These are phyloP conservation scores for Drosophila arizonae DNA, from an alignment of 1,140 invertebrate species.

Conservation along the genomic window DNA sequence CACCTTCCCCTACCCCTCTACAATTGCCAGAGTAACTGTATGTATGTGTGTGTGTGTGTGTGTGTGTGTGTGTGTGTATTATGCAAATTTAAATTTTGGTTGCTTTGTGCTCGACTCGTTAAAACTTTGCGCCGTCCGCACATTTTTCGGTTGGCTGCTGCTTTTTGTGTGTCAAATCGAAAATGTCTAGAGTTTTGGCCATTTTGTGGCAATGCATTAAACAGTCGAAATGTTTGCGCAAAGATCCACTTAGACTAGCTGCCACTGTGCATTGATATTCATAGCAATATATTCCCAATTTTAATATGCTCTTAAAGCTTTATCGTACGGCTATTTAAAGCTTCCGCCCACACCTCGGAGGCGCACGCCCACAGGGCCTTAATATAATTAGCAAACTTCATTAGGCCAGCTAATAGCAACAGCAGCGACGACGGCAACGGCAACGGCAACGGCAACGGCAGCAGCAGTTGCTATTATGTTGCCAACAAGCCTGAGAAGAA, in stretches of 20 bases:
- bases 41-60: conserved; percentile 31
- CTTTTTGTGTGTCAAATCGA: conserved; percentile 40
- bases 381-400: conserved; percentile 39
- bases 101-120: conserved; percentile 61
- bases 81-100: conserved; percentile 71
- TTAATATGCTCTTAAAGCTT: neutral
- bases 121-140: conserved; percentile 72
- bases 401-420: conserved; percentile 36
- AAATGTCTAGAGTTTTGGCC: conserved; percentile 10
- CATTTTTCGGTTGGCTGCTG: conserved; percentile 62
- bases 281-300: neutral
- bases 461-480: conserved; percentile 8
- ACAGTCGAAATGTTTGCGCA: conserved; percentile 56
- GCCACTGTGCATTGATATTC: conserved; percentile 25
- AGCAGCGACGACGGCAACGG: conserved; percentile 32
- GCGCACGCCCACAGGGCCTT: neutral
- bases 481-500: conserved; percentile 28
- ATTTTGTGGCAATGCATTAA: conserved; percentile 67
- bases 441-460: conserved; percentile 46
- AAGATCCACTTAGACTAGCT: conserved; percentile 8
- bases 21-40: neutral
- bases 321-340: neutral
- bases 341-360: neutral
- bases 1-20: neutral
- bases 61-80: conserved; percentile 55